Conservation (phyloP, 2,888 invertebrate genomes). For the Drosophila rubida region DNA sequence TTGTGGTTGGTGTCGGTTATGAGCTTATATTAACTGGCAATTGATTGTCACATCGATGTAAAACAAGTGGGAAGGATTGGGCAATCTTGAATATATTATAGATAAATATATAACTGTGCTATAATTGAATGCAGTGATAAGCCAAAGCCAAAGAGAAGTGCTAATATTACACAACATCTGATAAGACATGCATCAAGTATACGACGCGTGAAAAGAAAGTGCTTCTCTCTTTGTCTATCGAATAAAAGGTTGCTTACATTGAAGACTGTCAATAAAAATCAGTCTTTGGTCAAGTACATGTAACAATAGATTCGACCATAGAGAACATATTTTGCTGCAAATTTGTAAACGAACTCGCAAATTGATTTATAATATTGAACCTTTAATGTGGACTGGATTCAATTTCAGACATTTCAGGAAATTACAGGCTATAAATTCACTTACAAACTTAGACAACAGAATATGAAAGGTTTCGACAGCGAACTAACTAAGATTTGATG, state of each 20-base stretch:
- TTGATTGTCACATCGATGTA: neutral
- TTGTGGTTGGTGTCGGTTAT: neutral
- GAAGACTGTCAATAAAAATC: no score
- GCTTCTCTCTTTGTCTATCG: no score
- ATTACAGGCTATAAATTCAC: constrained; percentile 52
- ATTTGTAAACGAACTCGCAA: no score
- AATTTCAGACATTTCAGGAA: constrained; percentile 10
- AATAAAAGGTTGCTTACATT: no score
- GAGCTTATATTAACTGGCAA: neutral
- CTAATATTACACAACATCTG: neutral
- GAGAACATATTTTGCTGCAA: no score
- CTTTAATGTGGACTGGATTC: constrained; percentile 58
- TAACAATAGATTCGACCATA: no score
- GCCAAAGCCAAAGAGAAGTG: no score
- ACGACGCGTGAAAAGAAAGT: neutral
- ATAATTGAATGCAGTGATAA: neutral
- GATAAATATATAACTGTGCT: no score
- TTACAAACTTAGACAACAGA: constrained; percentile 55
- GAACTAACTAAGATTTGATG: constrained; percentile 80
- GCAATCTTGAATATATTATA: neutral
- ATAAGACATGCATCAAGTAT: neutral
- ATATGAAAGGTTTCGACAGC: constrained; percentile 20
- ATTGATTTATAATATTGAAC: constrained; percentile 20
- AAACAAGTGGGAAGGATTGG: neutral
- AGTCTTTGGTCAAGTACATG: no score